Evolutionary conservation across 1,140 invertebrate genomes (phyloP).

Genomic region (Listronotus bonariensis): DNA sequence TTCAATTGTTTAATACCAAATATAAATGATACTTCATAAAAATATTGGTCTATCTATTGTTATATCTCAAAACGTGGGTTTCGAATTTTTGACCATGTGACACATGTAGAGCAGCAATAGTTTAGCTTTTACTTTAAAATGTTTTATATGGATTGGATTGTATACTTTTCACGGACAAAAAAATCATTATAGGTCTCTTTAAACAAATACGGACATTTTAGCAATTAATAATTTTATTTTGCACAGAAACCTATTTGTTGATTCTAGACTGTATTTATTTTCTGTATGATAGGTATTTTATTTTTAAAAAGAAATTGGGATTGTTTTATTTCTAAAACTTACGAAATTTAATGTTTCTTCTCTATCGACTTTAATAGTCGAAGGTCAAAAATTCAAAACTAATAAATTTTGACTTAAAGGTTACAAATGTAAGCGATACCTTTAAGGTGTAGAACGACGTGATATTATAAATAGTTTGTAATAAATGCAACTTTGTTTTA

Average conservation of each 20-base stretch:
- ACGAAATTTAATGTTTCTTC: neutral
- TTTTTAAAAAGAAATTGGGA: too few relatives aligned
- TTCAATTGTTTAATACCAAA: constrained; percentile 6
- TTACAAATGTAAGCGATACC: constrained; percentile 33
- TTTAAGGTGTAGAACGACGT: constrained; percentile 26
- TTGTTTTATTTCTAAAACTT: neutral
- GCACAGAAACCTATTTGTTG: too few relatives aligned
- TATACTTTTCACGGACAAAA: too few relatives aligned
- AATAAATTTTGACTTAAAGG: constrained; percentile 28
- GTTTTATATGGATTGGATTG: too few relatives aligned
- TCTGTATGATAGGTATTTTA: too few relatives aligned
- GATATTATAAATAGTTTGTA: constrained; percentile 24
- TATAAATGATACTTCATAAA: constrained; percentile 1
- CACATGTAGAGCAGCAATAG: too few relatives aligned
- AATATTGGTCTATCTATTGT: constrained; percentile 4
- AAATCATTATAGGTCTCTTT: too few relatives aligned
- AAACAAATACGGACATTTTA: too few relatives aligned
- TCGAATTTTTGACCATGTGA: neutral
- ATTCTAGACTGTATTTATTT: too few relatives aligned
- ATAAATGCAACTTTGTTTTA: constrained; percentile 28
- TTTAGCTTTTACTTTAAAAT: too few relatives aligned
- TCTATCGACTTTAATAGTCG: neutral
- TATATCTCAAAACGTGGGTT: constrained; percentile 7
- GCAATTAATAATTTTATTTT: too few relatives aligned
- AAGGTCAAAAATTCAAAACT: constrained; percentile 14